phyloP scores from a whole-genome alignment of 2,113 vertebrate species.

The Brienomyrus brachyistius region DNA sequence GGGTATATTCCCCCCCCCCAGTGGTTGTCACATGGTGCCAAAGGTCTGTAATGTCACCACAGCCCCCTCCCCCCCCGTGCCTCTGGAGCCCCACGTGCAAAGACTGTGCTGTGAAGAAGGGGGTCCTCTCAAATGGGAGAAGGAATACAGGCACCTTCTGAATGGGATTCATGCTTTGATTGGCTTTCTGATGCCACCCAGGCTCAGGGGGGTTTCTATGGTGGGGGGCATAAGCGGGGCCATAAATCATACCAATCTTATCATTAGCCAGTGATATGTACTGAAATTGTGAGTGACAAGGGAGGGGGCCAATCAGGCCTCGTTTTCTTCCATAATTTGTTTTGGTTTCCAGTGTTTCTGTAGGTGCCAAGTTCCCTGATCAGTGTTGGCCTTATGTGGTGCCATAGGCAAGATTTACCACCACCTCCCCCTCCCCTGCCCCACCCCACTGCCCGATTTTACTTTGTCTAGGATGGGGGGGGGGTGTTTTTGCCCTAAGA shows the following conservation, averaged over 20 bases:
- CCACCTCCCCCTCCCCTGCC: neutral
- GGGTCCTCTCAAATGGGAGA: neutral
- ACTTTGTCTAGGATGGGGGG: neutral
- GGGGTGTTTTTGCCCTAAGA: neutral
- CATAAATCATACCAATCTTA: neutral
- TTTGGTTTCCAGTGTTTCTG: neutral
- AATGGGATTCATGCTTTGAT: neutral
- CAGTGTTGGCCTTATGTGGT: neutral
- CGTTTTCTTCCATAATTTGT: neutral
- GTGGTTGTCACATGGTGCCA: neutral
- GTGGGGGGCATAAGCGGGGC: neutral
- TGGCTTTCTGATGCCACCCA: neutral
- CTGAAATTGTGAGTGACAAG: neutral
- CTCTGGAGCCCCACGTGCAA: neutral
- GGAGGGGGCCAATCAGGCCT: neutral
- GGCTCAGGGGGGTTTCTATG: conserved; percentile 10
- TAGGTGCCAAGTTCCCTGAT: neutral
- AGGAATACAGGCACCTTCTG: neutral
- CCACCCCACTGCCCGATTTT: neutral
- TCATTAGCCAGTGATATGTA: neutral
- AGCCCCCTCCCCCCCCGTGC: too few relatives aligned
- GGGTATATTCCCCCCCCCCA: neutral
- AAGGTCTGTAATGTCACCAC: neutral
- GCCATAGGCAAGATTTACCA: neutral
- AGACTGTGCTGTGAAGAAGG: too few relatives aligned